phyloP scores from a whole-genome alignment of 1,140 invertebrate genomes.

The Halyomorpha halys region DNA sequence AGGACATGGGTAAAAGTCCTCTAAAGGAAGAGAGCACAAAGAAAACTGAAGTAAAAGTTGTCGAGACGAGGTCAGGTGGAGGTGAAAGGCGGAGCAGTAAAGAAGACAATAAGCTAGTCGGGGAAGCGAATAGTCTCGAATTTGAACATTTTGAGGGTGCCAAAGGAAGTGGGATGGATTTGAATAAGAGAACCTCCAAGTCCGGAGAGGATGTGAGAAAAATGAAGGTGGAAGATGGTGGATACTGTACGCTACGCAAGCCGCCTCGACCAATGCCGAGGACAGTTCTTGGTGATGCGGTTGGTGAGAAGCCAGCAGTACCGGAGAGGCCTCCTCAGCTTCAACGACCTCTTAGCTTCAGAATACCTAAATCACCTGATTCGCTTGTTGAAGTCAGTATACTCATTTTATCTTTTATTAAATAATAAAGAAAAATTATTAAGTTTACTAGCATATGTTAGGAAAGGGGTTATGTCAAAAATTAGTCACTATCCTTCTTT shows the following conservation, averaged over 20 bases:
- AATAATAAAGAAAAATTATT: too few relatives aligned
- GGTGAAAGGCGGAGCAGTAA: not conserved
- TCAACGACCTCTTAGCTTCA: slow-evolving; percentile 40
- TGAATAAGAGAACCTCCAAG: slow-evolving; percentile 22
- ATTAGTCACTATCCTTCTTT: too few relatives aligned
- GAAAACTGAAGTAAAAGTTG: not conserved
- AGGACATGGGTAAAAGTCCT: not conserved
- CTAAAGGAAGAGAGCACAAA: not conserved
- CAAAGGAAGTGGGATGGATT: not conserved
- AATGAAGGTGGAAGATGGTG: slow-evolving; percentile 19
- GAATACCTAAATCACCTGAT: slow-evolving; percentile 26
- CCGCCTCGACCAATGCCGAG: slow-evolving; percentile 30
- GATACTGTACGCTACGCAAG: slow-evolving; percentile 26
- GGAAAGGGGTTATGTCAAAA: too few relatives aligned
- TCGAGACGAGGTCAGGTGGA: too few relatives aligned
- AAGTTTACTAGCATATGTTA: too few relatives aligned
- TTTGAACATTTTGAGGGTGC: not conserved
- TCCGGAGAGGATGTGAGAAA: slow-evolving; percentile 25
- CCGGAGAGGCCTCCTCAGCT: slow-evolving; percentile 58
- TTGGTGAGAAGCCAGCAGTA: slow-evolving; percentile 49
- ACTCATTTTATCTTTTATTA: too few relatives aligned
- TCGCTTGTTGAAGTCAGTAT: not conserved
- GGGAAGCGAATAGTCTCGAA: not conserved
- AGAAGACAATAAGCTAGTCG: not conserved
- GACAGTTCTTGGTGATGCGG: slow-evolving; percentile 24